These are phyloP conservation scores for Drosophila koepferae DNA, from an alignment of 2,888 invertebrate species.

Conservation along the genomic window DNA sequence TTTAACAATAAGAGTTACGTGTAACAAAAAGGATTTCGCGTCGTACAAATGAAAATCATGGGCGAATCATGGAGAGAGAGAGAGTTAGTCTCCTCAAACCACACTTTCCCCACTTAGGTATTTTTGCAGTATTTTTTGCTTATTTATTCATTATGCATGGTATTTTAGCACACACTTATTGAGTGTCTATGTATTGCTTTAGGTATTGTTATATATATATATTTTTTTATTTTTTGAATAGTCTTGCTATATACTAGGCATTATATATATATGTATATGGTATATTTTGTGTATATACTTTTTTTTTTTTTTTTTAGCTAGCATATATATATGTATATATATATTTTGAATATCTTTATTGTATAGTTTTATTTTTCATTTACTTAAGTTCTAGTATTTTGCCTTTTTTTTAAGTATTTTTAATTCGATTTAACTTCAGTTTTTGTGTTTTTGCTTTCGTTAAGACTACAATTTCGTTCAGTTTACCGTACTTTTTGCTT, in stretches of 20 bases:
- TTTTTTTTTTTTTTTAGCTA: constrained; percentile 44
- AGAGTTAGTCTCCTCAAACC: neutral
- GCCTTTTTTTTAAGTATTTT: constrained; percentile 18
- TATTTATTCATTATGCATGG: constrained; percentile 40
- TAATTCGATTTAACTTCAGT: constrained; percentile 37
- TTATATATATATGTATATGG: constrained; percentile 42
- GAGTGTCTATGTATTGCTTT: constrained; percentile 80
- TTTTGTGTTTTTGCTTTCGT: constrained; percentile 32
- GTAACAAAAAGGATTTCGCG: constrained; percentile 11
- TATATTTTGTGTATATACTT: constrained; percentile 51
- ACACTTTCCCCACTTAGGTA: constrained; percentile 35
- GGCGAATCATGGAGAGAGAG: neutral
- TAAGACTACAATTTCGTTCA: constrained; percentile 71
- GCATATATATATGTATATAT: constrained; percentile 68
- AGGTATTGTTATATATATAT: constrained; percentile 55
- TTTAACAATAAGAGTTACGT: constrained; percentile 59
- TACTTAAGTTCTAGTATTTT: constrained; percentile 35
- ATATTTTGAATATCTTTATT: constrained; percentile 75
- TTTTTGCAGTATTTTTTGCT: constrained; percentile 39
- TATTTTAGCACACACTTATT: constrained; percentile 74
- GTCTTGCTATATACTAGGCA: constrained; percentile 4
- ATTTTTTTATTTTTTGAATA: constrained; percentile 30
- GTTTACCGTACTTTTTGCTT: constrained; percentile 62
- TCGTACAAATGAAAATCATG: constrained; percentile 5
- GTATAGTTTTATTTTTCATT: constrained; percentile 56